Conservation (phyloP, 64 coral and sea anemone genomes). For the Hydrozoanthus tunicans region DNA sequence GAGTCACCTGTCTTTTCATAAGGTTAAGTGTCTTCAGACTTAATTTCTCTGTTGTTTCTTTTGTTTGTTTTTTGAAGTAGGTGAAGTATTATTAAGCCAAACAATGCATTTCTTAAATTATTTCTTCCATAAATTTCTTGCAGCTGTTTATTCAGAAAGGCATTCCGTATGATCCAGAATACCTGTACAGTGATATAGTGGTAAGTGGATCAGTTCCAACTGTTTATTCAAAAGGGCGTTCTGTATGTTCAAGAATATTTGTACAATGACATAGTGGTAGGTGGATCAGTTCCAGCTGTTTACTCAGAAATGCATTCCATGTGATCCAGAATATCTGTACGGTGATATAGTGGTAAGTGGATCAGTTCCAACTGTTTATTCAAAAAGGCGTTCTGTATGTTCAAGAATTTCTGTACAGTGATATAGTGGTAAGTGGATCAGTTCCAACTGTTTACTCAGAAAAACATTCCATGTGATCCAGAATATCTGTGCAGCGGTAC, state of each 20-base stretch:
- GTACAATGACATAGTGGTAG: background rate
- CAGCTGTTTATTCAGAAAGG: slow-evolving; percentile 89
- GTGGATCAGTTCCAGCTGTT: slow-evolving; percentile 54
- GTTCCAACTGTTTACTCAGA: slow-evolving; percentile 79
- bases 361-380: slow-evolving; percentile 58
- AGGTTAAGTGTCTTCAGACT: too few species aligned
- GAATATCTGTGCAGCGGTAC: slow-evolving; percentile 85
- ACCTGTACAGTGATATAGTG: slow-evolving; percentile 83
- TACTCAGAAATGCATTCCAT: slow-evolving; percentile 81
- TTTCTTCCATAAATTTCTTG: slow-evolving; percentile 1
- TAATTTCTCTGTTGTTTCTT: too few species aligned
- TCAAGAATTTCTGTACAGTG: background rate
- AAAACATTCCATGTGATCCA: slow-evolving; percentile 85
- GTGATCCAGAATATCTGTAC: slow-evolving; percentile 91
- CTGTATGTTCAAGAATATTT: slow-evolving; percentile 60
- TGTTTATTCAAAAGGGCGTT: slow-evolving; percentile 77
- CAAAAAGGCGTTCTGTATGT: slow-evolving; percentile 84
- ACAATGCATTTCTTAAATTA: background rate
- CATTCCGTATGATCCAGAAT: slow-evolving; percentile 90
- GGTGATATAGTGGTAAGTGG: slow-evolving; percentile 76
- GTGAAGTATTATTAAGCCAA: too few species aligned
- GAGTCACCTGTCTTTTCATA: too few species aligned
- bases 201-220: slow-evolving; percentile 59
- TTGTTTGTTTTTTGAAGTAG: too few species aligned
- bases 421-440: background rate